These are phyloP conservation scores for Perithous albicinctus DNA, from an alignment of 2,888 invertebrate species.

Conservation along the genomic window DNA sequence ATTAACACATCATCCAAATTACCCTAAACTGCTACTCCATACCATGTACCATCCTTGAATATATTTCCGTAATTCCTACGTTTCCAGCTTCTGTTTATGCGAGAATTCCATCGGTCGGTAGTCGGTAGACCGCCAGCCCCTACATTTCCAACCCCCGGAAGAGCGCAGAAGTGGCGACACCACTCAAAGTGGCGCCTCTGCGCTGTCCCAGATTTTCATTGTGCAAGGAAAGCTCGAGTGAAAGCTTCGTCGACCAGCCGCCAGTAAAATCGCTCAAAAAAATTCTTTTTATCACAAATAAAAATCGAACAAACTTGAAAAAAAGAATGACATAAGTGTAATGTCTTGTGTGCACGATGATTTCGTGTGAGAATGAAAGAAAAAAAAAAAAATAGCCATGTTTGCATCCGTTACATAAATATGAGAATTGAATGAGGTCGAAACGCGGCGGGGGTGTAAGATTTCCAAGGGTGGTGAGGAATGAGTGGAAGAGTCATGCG, in stretches of 20 bases:
- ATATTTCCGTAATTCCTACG: slow-evolving; percentile 42
- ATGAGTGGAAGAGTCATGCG: slow-evolving; percentile 65
- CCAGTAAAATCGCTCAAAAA: slow-evolving; percentile 38
- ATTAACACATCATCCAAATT: not conserved
- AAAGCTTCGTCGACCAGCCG: slow-evolving; percentile 25
- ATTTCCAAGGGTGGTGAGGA: slow-evolving; percentile 28
- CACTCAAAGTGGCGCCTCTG: slow-evolving; percentile 59
- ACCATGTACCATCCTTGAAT: not conserved
- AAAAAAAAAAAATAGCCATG: too few relatives aligned
- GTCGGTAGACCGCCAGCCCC: slow-evolving; percentile 13
- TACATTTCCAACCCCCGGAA: slow-evolving; percentile 51
- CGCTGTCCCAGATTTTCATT: slow-evolving; percentile 20
- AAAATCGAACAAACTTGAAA: not conserved
- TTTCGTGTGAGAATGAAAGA: not conserved
- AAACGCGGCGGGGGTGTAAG: slow-evolving; percentile 21
- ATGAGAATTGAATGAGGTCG: slow-evolving; percentile 13
- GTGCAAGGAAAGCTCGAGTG: slow-evolving; percentile 32
- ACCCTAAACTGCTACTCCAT: not conserved
- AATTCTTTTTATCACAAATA: not conserved
- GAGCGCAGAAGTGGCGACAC: slow-evolving; percentile 4
- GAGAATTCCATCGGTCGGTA: slow-evolving; percentile 58
- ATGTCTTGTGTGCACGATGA: not conserved
- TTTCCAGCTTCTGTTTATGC: slow-evolving; percentile 27
- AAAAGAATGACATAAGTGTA: not conserved
- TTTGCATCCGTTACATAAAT: slow-evolving; percentile 1